Evolutionary conservation across 2,113 vertebrate genomes (phyloP), one percentile per base, ranked within the genome.

Genomic region (Eira barbara): DNA sequence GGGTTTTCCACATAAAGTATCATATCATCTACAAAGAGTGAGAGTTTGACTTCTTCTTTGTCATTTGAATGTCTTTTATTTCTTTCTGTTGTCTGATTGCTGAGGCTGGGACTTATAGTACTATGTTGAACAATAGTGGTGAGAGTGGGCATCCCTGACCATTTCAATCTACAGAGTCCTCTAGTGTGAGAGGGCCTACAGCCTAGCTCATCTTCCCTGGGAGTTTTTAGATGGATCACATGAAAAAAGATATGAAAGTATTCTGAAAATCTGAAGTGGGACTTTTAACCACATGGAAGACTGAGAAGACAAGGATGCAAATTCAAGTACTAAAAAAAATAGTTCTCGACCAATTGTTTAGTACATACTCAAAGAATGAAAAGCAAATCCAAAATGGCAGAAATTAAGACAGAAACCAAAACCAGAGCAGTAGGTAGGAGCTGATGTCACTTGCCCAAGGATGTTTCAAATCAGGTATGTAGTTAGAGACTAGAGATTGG

Each of bases 401-500:
- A 94, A 89, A 76, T 47, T n/a, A 61, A 90, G 36, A 94, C 14
- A 61, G 3, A 96, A 87, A 89, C 23, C 31, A 83, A 80, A 97
- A 80, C 11, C n/a, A 45, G n/a, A 80, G 12, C 36, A 92, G 25
- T 57, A 89, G 12, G 31, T n/a, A 74, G 52, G 27, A 69, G 13
- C 7, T 63, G 14, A 63, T 25, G n/a, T 12, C 8, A 49, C 47
- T 36, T 93, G 36, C 15, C 45, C 18, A 29, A 49, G 7, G 36
- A 31, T 10, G 3, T 65, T 89, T 95, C 78, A 79, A n/a, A 65
- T 79, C 39, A 78, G 8, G 39, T 61, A 13, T 3, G 0, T 85
- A n/a, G 14, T 13, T 90, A 39, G 29, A 18, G 18, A 34, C 29
- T 29, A 29, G 31, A 18, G 29, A 5, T 3, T 88, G 79, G 11